These are phyloP conservation scores for Penelope pileata DNA, from an alignment of 2,113 vertebrate species.

Conservation along the genomic window DNA sequence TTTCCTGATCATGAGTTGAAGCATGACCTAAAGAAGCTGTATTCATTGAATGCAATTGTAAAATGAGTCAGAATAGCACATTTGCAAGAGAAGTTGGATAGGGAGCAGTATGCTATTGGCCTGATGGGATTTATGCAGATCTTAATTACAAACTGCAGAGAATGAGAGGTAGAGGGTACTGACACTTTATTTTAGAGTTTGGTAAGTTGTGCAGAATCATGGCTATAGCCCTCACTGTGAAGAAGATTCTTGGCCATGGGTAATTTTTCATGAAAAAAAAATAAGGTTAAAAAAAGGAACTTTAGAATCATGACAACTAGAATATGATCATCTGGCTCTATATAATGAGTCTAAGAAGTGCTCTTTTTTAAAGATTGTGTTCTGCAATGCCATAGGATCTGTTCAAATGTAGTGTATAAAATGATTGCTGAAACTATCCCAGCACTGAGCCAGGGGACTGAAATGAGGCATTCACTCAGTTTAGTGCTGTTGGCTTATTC, in stretches of 20 bases:
- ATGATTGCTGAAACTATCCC: not conserved
- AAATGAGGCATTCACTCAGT: not conserved
- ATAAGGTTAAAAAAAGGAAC: not conserved
- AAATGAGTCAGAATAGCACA: not conserved
- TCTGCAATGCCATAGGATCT: not conserved
- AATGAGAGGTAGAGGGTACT: not conserved
- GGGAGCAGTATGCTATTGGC: not conserved
- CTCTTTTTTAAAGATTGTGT: not conserved
- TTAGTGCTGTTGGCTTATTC: not conserved
- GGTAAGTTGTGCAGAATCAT: not conserved
- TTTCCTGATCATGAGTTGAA: not conserved
- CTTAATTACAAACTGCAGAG: not conserved
- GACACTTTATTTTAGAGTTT: not conserved
- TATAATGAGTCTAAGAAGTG: not conserved
- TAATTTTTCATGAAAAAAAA: not conserved
- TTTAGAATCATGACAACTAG: not conserved
- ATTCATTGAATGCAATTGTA: not conserved
- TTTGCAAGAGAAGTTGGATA: not conserved
- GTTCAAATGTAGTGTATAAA: not conserved
- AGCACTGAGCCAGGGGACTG: not conserved
- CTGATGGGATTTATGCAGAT: not conserved
- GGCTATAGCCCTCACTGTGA: not conserved
- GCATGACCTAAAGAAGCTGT: not conserved
- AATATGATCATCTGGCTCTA: not conserved
- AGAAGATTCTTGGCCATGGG: not conserved